These are phyloP conservation scores for Centropyge bicolor DNA, from an alignment of 2,797 vertebrate genomes.

Conservation along the genomic window DNA sequence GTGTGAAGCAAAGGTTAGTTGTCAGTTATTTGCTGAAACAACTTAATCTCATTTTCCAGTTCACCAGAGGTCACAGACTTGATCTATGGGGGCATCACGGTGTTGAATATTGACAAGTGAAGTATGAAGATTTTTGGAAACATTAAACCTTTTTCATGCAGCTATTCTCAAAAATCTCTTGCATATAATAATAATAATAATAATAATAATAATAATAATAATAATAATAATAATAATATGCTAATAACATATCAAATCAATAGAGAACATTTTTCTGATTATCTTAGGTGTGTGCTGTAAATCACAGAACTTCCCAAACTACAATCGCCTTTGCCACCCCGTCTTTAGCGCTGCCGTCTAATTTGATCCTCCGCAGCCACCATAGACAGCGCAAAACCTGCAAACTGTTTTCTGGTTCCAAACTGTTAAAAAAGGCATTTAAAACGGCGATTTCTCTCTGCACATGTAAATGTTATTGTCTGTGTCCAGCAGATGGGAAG, in stretches of 20 bases:
- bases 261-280: neutral
- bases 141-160: neutral
- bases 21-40: too few species aligned
- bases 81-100: neutral
- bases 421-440: fast-evolving
- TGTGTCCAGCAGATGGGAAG: neutral
- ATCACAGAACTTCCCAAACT: neutral
- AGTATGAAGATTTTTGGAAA: neutral
- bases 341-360: neutral
- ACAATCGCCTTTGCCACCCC: neutral
- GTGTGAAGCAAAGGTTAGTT: too few species aligned
- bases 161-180: neutral
- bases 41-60: too few species aligned
- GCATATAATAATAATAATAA: too few species aligned
- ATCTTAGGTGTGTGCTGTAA: neutral
- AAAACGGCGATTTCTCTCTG: fast-evolving
- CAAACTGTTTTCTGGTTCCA: fast-evolving
- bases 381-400: slow-evolving; percentile 32
- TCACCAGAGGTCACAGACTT: neutral
- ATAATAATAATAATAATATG: too few species aligned
- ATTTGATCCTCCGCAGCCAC: slow-evolving; percentile 61
- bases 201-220: too few species aligned
- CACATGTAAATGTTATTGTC: neutral
- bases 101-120: neutral
- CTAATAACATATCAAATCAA: neutral